phyloP scores from a whole-genome alignment of 1,140 invertebrate species.

The Drosophila pandora region DNA sequence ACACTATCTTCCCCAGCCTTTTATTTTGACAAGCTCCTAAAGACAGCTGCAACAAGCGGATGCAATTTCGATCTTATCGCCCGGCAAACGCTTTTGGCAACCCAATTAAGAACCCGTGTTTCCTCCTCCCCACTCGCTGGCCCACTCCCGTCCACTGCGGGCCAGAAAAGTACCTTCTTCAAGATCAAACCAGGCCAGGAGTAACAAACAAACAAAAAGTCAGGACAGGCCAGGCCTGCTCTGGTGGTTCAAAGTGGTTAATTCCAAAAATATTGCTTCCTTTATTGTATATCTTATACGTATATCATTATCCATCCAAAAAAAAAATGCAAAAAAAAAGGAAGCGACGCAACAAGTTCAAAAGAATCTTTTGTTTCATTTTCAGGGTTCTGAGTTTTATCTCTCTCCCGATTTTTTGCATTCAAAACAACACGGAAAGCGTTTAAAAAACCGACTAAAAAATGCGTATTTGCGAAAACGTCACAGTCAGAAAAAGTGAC shows the following conservation, averaged over 20 bases:
- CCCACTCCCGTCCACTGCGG: neutral
- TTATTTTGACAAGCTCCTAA: too few relatives aligned
- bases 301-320: conserved; percentile 46
- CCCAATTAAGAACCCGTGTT: conserved; percentile 61
- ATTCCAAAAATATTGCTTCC: conserved; percentile 59
- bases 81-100: conserved; percentile 35
- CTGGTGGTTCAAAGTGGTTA: conserved; percentile 35
- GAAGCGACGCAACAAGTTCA: conserved; percentile 56
- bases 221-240: neutral
- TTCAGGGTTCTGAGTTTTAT: conserved; percentile 11
- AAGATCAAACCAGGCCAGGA: conserved; percentile 45
- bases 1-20: too few relatives aligned
- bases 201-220: conserved; percentile 43
- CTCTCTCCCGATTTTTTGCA: conserved; percentile 23
- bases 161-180: conserved; percentile 30
- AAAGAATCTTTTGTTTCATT: conserved; percentile 46
- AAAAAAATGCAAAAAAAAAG: neutral
- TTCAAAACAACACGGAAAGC: conserved; percentile 59
- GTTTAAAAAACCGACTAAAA: conserved; percentile 41
- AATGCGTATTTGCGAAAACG: conserved; percentile 35
- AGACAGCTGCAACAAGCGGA: conserved; percentile 44
- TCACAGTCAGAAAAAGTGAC: conserved; percentile 43
- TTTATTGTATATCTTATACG: conserved; percentile 36
- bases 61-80: conserved; percentile 57
- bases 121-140: conserved; percentile 11